Evolutionary conservation across 2,113 vertebrate genomes (phyloP), one percentile per base, ranked within the genome.

Genomic region (Notiomystis cincta): DNA sequence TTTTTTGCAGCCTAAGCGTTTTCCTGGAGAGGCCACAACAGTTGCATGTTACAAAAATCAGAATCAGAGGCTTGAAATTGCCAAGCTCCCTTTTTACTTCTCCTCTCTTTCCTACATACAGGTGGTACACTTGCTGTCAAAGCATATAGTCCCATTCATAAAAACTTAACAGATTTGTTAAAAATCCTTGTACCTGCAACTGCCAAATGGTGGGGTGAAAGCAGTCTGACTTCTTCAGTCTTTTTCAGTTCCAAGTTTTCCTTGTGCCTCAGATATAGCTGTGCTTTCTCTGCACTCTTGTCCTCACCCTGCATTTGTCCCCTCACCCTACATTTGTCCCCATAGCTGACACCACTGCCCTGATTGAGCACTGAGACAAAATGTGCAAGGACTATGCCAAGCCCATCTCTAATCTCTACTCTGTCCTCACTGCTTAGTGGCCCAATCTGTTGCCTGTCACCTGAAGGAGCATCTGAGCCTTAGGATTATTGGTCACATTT

Each of bases 401-500:
- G 38, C 40, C 35, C 0, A 1, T 89, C 51, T 90, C 95, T 92
- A 47, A 64, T 73, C 85, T 82, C 53, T 82, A 4, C 54, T 56
- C 60, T 66, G 33, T 80, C 62, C 47, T 84, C 21, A 33, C 72
- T 87, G 38, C 56, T 93, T 84, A 89, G 82, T 44, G 64, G 51
- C 27, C 31, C 72, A 78, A 62, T 95, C 12, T 93, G 83, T 92
- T 86, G 13, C 62, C 67, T 92, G 95, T 92, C 94, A 93, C 89
- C 86, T 87, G 83, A 81, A 84, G 91, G 71, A 75, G 31, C 37
- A 81, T 70, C 72, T 84, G 67, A 93, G 82, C 76, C 56, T 81
- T 51, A 83, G 80, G 54, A 89, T 92, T 96, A 92, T 75, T 92
- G 60, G 60, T 81, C 1, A 1, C 93, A 93, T 96, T 95, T 96